Evolutionary conservation across 2,797 vertebrate species (phyloP).

Genomic region (Chiroxiphia lanceolata): DNA sequence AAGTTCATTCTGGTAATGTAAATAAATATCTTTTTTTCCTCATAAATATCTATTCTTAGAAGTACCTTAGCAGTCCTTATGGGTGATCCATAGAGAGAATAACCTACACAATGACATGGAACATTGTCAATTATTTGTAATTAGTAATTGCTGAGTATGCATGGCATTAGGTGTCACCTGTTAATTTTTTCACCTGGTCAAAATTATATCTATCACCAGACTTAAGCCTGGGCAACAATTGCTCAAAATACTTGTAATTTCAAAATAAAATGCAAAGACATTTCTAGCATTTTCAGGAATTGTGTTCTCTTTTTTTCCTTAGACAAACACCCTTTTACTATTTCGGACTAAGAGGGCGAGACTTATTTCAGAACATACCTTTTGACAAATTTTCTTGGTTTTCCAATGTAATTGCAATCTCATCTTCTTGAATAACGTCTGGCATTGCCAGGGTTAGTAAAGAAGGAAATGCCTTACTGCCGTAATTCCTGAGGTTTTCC

Average conservation of each 20-base stretch:
- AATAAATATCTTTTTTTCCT: not conserved
- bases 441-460: conserved; percentile 23
- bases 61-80: not conserved
- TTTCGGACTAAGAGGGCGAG: not conserved
- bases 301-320: not conserved
- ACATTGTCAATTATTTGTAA: not conserved
- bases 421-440: conserved; percentile 71
- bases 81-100: not conserved
- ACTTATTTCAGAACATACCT: conserved; percentile 67
- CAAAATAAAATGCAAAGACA: not conserved
- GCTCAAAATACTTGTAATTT: not conserved
- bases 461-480: conserved; percentile 56
- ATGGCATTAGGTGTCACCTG: not conserved
- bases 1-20: not conserved
- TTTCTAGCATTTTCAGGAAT: not conserved
- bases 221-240: not conserved
- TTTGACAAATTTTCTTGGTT: conserved; percentile 78
- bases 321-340: not conserved
- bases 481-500: conserved; percentile 59
- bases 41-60: not conserved
- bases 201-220: not conserved
- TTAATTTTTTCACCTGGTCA: not conserved
- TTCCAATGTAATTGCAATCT: conserved; percentile 74
- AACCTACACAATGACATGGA: not conserved
- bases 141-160: not conserved